Conservation (phyloP, 1,140 invertebrate genomes). For the Lerema accius region DNA sequence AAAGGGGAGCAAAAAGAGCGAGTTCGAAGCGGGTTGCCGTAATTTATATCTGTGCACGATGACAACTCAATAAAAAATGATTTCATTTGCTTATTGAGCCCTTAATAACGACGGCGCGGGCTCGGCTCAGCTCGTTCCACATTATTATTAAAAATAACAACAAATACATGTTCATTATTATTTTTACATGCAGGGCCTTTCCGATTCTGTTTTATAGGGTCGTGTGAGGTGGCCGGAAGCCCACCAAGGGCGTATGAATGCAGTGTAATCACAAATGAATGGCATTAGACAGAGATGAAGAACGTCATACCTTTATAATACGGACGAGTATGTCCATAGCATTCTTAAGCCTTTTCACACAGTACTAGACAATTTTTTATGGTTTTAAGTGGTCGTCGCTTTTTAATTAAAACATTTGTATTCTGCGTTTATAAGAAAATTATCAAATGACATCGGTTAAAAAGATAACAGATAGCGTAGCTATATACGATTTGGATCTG, state of each 20-base stretch:
- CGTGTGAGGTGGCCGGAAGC: slow-evolving; percentile 54
- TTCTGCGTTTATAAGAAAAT: slow-evolving; percentile 19
- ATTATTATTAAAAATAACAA: slow-evolving; percentile 70
- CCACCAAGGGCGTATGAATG: slow-evolving; percentile 60
- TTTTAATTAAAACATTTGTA: slow-evolving; percentile 51
- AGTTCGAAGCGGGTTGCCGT: slow-evolving; percentile 56
- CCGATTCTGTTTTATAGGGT: slow-evolving; percentile 42
- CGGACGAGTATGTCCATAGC: slow-evolving; percentile 11
- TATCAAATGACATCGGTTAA: background rate
- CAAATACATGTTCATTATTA: slow-evolving; percentile 61
- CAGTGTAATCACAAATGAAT: slow-evolving; percentile 47
- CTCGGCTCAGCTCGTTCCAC: slow-evolving; percentile 55
- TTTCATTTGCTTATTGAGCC: slow-evolving; percentile 82
- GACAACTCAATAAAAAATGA: slow-evolving; percentile 82
- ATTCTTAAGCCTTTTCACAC: slow-evolving; percentile 24
- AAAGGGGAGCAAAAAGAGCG: slow-evolving; percentile 73
- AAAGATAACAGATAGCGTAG: background rate
- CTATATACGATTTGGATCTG: background rate
- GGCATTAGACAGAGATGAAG: slow-evolving; percentile 43
- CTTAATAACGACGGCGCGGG: slow-evolving; percentile 74
- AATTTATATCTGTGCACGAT: slow-evolving; percentile 78
- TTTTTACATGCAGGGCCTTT: slow-evolving; percentile 52
- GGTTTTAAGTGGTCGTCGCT: slow-evolving; percentile 37
- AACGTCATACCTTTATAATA: slow-evolving; percentile 17
- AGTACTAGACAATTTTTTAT: slow-evolving; percentile 22